Base-by-base conservation (phyloP, 1,140 invertebrate species). In the Goniozus legneri region DNA sequence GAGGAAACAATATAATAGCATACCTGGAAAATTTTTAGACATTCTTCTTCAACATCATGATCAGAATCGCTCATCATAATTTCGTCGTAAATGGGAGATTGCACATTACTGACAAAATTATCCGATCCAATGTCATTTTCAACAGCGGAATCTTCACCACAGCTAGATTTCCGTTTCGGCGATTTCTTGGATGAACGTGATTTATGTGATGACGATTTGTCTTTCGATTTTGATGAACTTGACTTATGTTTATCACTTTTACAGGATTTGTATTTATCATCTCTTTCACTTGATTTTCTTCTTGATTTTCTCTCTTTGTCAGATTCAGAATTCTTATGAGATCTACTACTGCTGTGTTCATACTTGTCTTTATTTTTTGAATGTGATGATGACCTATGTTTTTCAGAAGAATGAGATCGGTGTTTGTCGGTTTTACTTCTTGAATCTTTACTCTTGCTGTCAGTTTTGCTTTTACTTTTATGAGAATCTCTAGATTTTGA, bases 21-120 rank as follows among this genome's bases (percentile, higher is more conserved):
- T 66, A 83, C 81, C 71, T 86, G 82, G 58, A 87, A 90, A 51
- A 90, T 87, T 65, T 80, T 83, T 42, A 85, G 75, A 62, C 87
- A 90, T 64, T 89, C 85, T 44, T 84, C 80, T 62, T 82, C 79
- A 8, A 85, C 74, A 53, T 84, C 79, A 18, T 78, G 75, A 48
- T 84, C 82, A 30, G 80, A 72, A 53, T 79, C 69, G 44, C 71
- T 62, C 35, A 36, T 46, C 1, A 36, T 19, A 3, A 4, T 13
- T 2, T 42, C 31, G 3, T 47, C 15, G 1, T 50, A 21, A 2
- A 35, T 7, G 8, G 46, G 36, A 24, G 41, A 31, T 13, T 19
- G 41, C 30, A 31, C 3, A n/a, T n/a, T n/a, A n/a, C n/a, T n/a
- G n/a, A n/a, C n/a, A n/a, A n/a, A n/a, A n/a, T n/a, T n/a, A n/a